These are phyloP conservation scores for Chromis chromis DNA, from an alignment of 2,797 vertebrate species.

Conservation along the genomic window DNA sequence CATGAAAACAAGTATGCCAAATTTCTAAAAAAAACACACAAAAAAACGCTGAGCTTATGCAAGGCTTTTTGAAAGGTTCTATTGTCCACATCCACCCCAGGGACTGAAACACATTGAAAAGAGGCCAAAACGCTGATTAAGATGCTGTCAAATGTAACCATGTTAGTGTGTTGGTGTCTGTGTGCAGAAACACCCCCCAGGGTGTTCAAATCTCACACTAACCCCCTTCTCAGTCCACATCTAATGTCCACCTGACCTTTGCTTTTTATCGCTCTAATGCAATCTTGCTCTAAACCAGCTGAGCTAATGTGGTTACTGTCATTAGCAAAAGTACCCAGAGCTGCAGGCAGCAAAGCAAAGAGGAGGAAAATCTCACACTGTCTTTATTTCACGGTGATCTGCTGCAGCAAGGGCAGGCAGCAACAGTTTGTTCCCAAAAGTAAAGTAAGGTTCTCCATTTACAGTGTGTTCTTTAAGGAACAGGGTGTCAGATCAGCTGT, in stretches of 20 bases:
- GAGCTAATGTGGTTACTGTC: slow-evolving; percentile 62
- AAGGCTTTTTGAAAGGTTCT: not conserved
- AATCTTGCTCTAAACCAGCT: slow-evolving; percentile 57
- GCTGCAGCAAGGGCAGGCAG: not conserved
- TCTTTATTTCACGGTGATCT: not conserved
- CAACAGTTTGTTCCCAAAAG: not conserved
- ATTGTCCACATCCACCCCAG: not conserved
- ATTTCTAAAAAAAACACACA: no score
- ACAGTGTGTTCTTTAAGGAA: not conserved
- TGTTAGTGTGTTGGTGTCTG: slow-evolving; percentile 14
- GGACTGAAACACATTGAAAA: not conserved
- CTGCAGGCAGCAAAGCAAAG: slow-evolving; percentile 11
- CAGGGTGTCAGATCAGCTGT: no score
- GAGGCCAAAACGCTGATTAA: not conserved
- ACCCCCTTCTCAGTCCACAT: not conserved
- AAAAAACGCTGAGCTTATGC: not conserved
- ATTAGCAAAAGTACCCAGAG: slow-evolving; percentile 32
- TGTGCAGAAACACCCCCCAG: not conserved
- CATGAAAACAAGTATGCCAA: not conserved
- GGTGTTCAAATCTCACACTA: slow-evolving; percentile 41
- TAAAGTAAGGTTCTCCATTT: not conserved
- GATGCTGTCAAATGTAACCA: slow-evolving; percentile 5
- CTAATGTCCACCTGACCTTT: slow-evolving; percentile 72
- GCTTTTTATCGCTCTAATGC: slow-evolving; percentile 64
- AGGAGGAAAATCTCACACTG: not conserved